Evolutionary conservation across 2,888 invertebrate species (phyloP).

Genomic region (Alitta virens): DNA sequence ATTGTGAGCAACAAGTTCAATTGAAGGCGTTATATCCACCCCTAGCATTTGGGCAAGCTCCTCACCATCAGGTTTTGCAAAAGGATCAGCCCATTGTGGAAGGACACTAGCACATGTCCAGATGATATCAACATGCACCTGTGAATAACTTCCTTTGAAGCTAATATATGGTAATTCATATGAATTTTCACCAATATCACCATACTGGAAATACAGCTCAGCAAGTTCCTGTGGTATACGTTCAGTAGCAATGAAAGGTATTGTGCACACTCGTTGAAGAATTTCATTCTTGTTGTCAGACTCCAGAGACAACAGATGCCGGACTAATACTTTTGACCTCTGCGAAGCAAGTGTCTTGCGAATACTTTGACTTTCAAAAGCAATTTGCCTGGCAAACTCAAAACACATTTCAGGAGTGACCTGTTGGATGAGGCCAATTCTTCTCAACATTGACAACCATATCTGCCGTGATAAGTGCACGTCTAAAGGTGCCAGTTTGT

Average conservation of each 20-base stretch:
- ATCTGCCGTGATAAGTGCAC: constrained; percentile 21
- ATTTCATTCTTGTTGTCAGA: constrained; percentile 5
- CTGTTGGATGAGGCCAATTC: constrained; percentile 20
- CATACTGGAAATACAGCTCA: constrained; percentile 17
- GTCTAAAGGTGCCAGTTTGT: constrained; percentile 29
- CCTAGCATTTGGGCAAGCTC: too few relatives aligned
- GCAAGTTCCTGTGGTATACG: constrained; percentile 11
- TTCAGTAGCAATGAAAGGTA: constrained; percentile 22
- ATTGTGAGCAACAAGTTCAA: constrained; percentile 16
- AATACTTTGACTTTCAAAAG: constrained; percentile 8
- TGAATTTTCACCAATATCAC: constrained; percentile 9
- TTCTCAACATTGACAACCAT: constrained; percentile 24
- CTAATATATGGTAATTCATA: constrained; percentile 16
- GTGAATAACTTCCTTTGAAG: constrained; percentile 22
- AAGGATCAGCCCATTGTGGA: constrained; percentile 29
- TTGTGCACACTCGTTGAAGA: constrained; percentile 15
- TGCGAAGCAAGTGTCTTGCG: too few relatives aligned
- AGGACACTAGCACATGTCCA: constrained; percentile 28
- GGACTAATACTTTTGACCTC: constrained; percentile 23
- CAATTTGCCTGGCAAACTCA: constrained; percentile 23
- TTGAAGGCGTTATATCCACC: constrained; percentile 11
- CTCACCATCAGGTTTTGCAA: background rate
- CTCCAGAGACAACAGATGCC: constrained; percentile 23
- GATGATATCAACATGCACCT: constrained; percentile 11
- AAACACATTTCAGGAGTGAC: constrained; percentile 19